A percentile compares a stretch with the other conserved stretches of the same genome.
Evolutionary conservation across 2,888 invertebrate species (phyloP).

Genomic region (Halictus quadricinctus): DNA sequence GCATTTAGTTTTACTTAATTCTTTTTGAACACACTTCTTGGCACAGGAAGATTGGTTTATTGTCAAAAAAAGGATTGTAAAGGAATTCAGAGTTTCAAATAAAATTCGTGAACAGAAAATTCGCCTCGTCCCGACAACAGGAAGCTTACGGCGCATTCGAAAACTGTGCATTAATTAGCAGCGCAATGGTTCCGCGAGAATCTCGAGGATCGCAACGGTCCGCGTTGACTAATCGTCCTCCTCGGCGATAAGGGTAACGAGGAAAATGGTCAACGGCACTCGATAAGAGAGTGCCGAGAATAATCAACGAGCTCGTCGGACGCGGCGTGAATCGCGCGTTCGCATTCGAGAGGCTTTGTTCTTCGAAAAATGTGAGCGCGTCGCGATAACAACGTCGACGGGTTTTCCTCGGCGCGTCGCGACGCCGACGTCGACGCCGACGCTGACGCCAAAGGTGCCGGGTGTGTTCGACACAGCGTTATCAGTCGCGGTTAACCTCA

Average conservation of each 20-base stretch:
- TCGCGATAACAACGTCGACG: neutral
- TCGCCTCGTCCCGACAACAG: no score
- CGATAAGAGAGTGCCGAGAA: neutral
- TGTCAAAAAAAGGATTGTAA: neutral
- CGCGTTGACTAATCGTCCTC: neutral
- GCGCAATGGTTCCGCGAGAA: neutral
- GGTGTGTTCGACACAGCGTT: conserved; percentile 37
- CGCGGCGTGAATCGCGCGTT: neutral
- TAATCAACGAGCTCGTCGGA: neutral
- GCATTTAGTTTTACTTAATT: no score
- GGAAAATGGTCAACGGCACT: conserved; percentile 1
- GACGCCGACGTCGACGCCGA: neutral
- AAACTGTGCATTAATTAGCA: neutral
- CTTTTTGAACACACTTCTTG: no score
- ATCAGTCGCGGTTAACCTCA: conserved; percentile 64
- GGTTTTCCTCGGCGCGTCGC: neutral
- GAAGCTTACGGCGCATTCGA: neutral
- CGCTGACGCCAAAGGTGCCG: neutral
- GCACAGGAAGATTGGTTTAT: no score
- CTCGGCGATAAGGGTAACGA: neutral
- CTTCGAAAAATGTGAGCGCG: neutral
- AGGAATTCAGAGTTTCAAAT: neutral
- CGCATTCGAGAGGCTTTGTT: neutral
- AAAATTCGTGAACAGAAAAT: neutral
- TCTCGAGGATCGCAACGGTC: neutral